Evolutionary conservation across 1,140 invertebrate genomes (phyloP).

Genomic region (Meloidogyne exigua): DNA sequence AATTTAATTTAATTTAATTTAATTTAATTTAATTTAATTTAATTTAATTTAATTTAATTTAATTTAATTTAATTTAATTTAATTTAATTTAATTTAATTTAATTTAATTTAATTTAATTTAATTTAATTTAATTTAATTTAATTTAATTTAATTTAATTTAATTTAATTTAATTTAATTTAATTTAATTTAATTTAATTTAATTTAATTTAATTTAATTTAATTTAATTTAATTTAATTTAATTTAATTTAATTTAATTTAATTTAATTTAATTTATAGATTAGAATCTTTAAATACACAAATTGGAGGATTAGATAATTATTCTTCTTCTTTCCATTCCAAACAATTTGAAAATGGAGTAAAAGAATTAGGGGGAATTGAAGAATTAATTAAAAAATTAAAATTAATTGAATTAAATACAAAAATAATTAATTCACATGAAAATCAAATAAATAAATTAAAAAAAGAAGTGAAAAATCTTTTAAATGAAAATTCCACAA

Average conservation of each 20-base stretch:
- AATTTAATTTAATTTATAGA: background rate
- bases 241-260: no score
- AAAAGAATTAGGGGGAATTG: background rate
- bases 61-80: no score
- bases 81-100: background rate
- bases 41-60: background rate
- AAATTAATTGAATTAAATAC: background rate
- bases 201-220: no score
- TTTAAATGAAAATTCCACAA: background rate
- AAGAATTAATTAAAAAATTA: background rate
- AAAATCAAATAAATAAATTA: background rate
- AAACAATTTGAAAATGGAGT: background rate
- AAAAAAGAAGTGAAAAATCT: background rate
- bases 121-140: no score
- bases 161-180: no score
- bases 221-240: background rate
- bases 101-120: background rate
- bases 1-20: background rate
- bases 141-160: background rate
- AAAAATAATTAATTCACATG: background rate
- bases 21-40: no score
- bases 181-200: background rate
- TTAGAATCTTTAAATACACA: background rate
- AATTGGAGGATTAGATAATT: background rate
- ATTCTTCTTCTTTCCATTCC: background rate